These are phyloP conservation scores for Zootermopsis nevadensis DNA, from an alignment of 2,888 invertebrate species.

Conservation along the genomic window DNA sequence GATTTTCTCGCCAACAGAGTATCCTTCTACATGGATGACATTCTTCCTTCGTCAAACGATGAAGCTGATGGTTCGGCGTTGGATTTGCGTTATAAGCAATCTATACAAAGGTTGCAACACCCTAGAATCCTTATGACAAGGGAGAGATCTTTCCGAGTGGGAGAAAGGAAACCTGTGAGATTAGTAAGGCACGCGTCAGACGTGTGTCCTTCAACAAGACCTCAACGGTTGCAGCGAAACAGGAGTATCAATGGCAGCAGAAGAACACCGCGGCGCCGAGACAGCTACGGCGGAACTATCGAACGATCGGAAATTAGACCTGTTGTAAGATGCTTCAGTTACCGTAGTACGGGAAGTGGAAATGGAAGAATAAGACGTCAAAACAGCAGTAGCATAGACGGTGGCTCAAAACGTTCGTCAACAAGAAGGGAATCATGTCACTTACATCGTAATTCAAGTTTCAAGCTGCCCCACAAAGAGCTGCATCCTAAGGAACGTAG, in stretches of 20 bases:
- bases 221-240: slow-evolving; percentile 20
- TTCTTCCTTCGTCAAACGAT: slow-evolving; percentile 5
- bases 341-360: not conserved
- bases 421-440: not conserved
- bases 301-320: slow-evolving; percentile 54
- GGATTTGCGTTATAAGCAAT: slow-evolving; percentile 4
- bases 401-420: not conserved
- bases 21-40: slow-evolving; percentile 52
- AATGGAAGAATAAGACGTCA: not conserved
- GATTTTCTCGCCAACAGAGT: slow-evolving; percentile 50
- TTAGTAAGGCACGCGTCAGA: slow-evolving; percentile 22
- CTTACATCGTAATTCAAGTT: slow-evolving; percentile 49
- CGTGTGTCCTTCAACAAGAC: slow-evolving; percentile 9
- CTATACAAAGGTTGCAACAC: not conserved
- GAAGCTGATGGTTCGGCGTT: slow-evolving; percentile 2
- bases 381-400: not conserved
- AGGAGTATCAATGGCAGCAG: slow-evolving; percentile 32
- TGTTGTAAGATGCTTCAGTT: slow-evolving; percentile 33
- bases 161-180: slow-evolving; percentile 2
- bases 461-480: slow-evolving; percentile 39
- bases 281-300: not conserved
- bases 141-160: slow-evolving; percentile 16
- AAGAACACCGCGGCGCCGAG: not conserved
- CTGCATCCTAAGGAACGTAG: slow-evolving; percentile 68
- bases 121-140: not conserved